phyloP scores from a whole-genome alignment of 2,888 invertebrate species.

The Tuta absoluta region DNA sequence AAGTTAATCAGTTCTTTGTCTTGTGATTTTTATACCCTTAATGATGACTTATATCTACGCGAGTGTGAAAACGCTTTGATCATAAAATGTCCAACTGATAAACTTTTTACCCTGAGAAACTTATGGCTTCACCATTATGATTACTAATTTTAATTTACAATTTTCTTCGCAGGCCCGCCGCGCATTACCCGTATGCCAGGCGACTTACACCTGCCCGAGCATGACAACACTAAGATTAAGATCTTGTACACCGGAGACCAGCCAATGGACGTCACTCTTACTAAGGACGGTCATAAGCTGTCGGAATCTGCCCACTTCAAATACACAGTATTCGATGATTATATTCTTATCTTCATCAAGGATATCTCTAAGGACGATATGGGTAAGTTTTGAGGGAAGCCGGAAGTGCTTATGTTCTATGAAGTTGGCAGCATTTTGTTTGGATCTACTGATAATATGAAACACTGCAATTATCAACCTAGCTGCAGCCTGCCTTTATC shows the following conservation, averaged over 20 bases:
- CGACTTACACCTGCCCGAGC: constrained; percentile 94
- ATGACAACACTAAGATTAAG: constrained; percentile 98
- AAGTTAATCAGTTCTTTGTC: too few species aligned
- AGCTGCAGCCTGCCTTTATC: too few species aligned
- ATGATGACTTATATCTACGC: too few species aligned
- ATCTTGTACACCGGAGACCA: constrained; percentile 98
- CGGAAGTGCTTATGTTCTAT: not conserved
- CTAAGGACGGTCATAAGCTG: constrained; percentile 90
- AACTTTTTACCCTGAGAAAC: not conserved
- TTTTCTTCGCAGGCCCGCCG: constrained; percentile 86
- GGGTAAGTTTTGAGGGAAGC: constrained; percentile 72
- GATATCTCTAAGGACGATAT: constrained; percentile 95
- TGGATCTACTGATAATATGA: too few species aligned
- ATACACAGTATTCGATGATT: constrained; percentile 97
- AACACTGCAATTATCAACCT: too few species aligned
- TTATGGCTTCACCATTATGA: too few species aligned
- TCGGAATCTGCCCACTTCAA: constrained; percentile 89
- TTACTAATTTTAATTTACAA: too few species aligned
- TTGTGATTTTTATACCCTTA: too few species aligned
- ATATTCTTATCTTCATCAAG: constrained; percentile 96
- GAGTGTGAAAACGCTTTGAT: too few species aligned
- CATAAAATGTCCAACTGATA: not conserved
- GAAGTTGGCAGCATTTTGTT: not conserved
- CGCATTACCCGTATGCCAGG: constrained; percentile 94
- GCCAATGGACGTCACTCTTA: constrained; percentile 93